These are phyloP conservation scores for Macquaria ambigua DNA, from an alignment of 2,113 vertebrate genomes.

Conservation along the genomic window DNA sequence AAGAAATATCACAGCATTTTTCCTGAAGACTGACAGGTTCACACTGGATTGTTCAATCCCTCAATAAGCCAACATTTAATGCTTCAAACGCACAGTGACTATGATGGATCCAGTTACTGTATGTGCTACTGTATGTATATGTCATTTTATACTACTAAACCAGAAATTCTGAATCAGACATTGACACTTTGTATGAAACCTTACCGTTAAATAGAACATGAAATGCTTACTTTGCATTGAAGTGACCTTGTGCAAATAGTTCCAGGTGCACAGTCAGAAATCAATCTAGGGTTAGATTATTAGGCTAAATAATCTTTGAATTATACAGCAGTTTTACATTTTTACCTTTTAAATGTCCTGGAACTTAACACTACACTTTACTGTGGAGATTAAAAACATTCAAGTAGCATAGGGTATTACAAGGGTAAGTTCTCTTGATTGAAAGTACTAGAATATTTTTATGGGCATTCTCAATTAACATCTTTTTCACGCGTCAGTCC, in stretches of 20 bases:
- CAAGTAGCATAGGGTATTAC: not conserved
- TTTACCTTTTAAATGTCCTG: not conserved
- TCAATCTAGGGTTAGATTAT: too few species aligned
- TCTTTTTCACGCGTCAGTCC: not conserved
- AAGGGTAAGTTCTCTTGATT: not conserved
- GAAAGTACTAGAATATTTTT: not conserved
- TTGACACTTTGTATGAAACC: not conserved
- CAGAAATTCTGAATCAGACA: not conserved
- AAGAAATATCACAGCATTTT: slow-evolving; percentile 84
- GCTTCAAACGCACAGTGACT: not conserved
- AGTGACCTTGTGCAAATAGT: not conserved
- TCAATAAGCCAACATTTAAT: not conserved
- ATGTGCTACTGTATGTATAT: too few species aligned
- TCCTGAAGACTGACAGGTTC: slow-evolving; percentile 1
- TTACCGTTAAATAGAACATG: not conserved
- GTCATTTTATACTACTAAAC: not conserved
- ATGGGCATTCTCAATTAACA: not conserved
- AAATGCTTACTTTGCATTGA: not conserved
- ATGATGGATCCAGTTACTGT: not conserved
- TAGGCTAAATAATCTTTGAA: not conserved
- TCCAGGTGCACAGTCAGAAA: not conserved
- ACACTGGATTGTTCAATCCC: not conserved
- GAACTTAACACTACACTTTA: not conserved
- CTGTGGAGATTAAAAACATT: not conserved
- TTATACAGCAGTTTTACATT: not conserved